Evolutionary conservation across 2,113 vertebrate genomes (phyloP), one percentile per base, ranked within the genome.

Genomic region (Murina feae): DNA sequence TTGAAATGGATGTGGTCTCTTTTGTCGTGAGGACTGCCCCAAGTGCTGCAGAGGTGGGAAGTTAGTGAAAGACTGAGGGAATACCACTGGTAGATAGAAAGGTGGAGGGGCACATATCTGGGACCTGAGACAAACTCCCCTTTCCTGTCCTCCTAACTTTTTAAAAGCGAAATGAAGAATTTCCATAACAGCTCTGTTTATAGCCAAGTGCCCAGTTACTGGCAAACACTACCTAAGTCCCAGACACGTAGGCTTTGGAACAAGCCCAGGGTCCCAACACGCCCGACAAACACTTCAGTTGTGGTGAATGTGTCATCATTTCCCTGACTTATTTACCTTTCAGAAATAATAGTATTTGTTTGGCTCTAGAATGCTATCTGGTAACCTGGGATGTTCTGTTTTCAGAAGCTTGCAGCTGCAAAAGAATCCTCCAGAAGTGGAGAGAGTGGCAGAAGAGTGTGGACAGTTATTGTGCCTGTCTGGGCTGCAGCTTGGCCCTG

Each of bases 181-280:
- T 94, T 96, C 71, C 81, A 89, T 55, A 80, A 89, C 9, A 89
- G 35, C 51, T 76, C 93, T 97, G 80, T 65, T 86, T 74, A 96
- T 23, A 94, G 42, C 3, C 4, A 14, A 72, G 20, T 4, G 39
- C 90, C 74, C 16, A 37, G 2, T 79, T 89, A 91, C 9, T 8
- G 37, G 94, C 42, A 95, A 93, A 94, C 79, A 16, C 0, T 10
- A 9, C 86, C 63, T 65, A 92, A 79, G 92, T 65, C 60, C 51
- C 42, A 83, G 75, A 21, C 90, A 69, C 20, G 37, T 92, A 25
- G 91, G 90, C 32, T 85, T 44, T n/a, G 75, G 55, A 93, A 89
- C 35, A 75, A 72, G 74, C 55, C 80, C 23, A 37, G 95, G 89
- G 30, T 55, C 90, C 2, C 11, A 20, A 53, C 23, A 0, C 3